Evolutionary conservation across 1,140 invertebrate species (phyloP), one percentile per base, ranked within the genome.

Genomic region (Apis florea): DNA sequence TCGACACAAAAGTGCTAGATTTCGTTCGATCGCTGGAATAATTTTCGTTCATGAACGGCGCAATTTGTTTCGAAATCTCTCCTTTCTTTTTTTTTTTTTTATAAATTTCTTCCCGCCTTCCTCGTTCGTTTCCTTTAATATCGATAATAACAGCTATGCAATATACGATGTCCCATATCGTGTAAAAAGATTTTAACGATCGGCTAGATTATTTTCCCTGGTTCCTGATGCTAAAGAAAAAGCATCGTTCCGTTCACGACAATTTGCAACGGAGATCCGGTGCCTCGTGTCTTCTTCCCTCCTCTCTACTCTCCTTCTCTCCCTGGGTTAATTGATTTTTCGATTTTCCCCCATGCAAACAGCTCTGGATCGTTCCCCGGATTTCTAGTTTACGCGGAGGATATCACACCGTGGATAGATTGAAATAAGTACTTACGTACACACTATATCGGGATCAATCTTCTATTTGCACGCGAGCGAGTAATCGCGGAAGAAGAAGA

Each of bases 351-450:
- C 19, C 47, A 19, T 15, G 67, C 31, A 68, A 78, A 47, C 11
- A 53, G n/a, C 40, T 17, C 59, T 17, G 15, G 10, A n/a, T 9
- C 24, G 17, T 74, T 51, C 19, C 13, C 19, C 13, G n/a, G 75
- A 83, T 83, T 47, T 63, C 51, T 63, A 47, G 24, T 61, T 56
- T 73, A 58, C 66, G 78, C 51, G 54, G 58, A 49, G 75, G 82
- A 87, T 88, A 86, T 83, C 76, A 15, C 76, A 15, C 19, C 26
- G 56, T 26, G 74, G 80, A 77, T 83, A 82, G 66, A 26, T 68
- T 81, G 69, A 86, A 82, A 89, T 83, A 85, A 83, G 54, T 85
- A 86, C 85, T 84, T 88, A 82, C 73, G 54, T 85, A 86, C 85
- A 85, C 89, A 82, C 73, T 79, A 70, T 11, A n/a, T 66, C 56